A percentile compares a stretch with the other conserved stretches of the same genome.
Conservation (phyloP, 2,113 vertebrate species). For the Lophotis ruficrista region DNA sequence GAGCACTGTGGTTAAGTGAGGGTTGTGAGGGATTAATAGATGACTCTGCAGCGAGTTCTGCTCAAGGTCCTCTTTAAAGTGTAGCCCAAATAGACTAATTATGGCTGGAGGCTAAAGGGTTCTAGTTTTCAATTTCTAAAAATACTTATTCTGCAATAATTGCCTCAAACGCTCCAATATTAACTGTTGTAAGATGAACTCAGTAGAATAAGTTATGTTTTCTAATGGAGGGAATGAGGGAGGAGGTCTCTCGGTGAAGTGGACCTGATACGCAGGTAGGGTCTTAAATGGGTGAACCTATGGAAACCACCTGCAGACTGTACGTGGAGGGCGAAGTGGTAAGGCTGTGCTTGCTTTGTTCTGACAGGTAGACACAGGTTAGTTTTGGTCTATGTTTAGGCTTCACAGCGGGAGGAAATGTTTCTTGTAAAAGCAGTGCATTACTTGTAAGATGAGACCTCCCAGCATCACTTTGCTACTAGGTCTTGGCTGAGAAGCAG, state of each 20-base stretch:
- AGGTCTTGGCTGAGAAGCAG: conserved; percentile 6
- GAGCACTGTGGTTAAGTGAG: not conserved
- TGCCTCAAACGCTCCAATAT: not conserved
- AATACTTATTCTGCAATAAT: conserved; percentile 29
- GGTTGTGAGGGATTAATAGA: conserved; percentile 10
- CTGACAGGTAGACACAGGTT: not conserved
- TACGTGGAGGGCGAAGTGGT: not conserved
- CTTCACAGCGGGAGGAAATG: not conserved
- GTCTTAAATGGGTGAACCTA: not conserved
- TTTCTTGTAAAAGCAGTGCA: not conserved
- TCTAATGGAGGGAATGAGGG: not conserved
- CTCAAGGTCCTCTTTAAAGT: not conserved
- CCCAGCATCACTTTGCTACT: not conserved
- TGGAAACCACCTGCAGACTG: not conserved
- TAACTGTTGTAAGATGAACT: not conserved
- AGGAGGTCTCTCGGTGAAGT: not conserved
- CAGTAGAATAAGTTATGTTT: not conserved
- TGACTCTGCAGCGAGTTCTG: not conserved
- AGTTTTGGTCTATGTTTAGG: not conserved
- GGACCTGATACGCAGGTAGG: not conserved
- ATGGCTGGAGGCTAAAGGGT: conserved; percentile 14
- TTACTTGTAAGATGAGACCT: not conserved
- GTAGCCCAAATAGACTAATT: conserved; percentile 33
- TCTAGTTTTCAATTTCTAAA: conserved; percentile 28
- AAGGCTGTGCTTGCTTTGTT: not conserved